phyloP scores from a whole-genome alignment of 2,797 vertebrate genomes.

The Apogon hyalosoma region DNA sequence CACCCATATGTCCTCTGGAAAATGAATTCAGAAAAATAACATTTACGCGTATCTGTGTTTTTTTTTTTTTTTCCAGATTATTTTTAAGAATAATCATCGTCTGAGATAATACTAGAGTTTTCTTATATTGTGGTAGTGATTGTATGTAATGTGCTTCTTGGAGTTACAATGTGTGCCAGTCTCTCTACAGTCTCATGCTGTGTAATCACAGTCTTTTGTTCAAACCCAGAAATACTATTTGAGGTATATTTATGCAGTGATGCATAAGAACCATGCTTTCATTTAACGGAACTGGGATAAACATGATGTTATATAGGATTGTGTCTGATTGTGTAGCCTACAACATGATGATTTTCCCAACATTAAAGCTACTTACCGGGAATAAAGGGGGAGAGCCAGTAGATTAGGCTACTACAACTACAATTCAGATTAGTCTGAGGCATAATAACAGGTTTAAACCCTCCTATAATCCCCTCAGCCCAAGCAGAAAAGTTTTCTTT shows the following conservation, averaged over 20 bases:
- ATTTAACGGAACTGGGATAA: neutral
- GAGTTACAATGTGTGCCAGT: too few species aligned
- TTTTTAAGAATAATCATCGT: too few species aligned
- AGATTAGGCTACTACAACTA: neutral
- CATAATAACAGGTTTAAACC: neutral
- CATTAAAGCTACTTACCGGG: neutral
- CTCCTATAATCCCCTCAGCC: neutral
- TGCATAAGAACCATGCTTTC: neutral
- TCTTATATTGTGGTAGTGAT: too few species aligned
- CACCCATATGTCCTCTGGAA: neutral
- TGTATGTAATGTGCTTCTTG: too few species aligned
- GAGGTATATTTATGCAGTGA: neutral
- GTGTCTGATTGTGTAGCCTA: neutral
- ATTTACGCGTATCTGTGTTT: too few species aligned
- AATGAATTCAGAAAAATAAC: neutral
- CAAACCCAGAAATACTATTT: neutral
- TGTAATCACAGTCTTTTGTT: too few species aligned
- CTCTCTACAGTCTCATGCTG: too few species aligned
- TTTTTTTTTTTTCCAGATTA: too few species aligned
- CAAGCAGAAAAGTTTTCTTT: conserved; percentile 48
- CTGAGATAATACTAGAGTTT: too few species aligned
- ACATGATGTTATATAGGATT: neutral
- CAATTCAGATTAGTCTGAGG: neutral
- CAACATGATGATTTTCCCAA: neutral
- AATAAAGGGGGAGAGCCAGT: too few species aligned